phyloP scores from a whole-genome alignment of 2,888 invertebrate genomes.

The Belgica antarctica region DNA sequence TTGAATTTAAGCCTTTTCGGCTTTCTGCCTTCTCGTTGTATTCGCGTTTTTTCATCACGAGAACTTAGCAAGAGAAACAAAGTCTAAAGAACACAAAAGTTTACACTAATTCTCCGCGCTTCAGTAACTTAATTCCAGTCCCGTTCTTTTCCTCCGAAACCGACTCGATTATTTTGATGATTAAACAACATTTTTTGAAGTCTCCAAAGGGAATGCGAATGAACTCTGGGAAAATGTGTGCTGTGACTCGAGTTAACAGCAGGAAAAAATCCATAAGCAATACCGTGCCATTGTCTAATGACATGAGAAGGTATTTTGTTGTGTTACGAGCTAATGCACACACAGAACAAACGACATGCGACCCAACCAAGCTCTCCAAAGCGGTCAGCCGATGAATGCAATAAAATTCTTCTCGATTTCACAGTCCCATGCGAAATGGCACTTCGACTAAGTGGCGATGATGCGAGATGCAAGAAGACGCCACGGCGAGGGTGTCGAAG shows the following conservation, averaged over 20 bases:
- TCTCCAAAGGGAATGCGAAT: not conserved
- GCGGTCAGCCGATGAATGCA: no score
- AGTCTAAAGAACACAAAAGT: no score
- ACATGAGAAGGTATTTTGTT: constrained; percentile 21
- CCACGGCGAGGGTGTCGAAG: no score
- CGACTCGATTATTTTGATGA: constrained; percentile 7
- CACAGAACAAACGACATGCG: no score
- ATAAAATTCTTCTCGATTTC: no score
- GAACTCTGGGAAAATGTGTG: constrained; percentile 9
- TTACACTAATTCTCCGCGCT: not conserved
- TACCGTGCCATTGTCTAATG: constrained; percentile 23
- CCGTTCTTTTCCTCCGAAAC: constrained; percentile 1
- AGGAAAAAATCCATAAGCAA: constrained; percentile 26
- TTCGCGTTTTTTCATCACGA: not conserved
- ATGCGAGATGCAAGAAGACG: no score
- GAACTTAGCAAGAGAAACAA: not conserved
- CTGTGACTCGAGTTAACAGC: not conserved
- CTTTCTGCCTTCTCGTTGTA: not conserved
- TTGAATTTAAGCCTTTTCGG: not conserved
- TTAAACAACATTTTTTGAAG: constrained; percentile 2
- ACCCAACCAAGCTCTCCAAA: no score
- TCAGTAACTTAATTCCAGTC: not conserved
- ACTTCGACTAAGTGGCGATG: no score
- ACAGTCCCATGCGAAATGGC: no score
- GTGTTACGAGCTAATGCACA: no score